These are phyloP conservation scores for Parauchenoglanis ngamensis DNA, from an alignment of 2,797 vertebrate species.

Conservation along the genomic window DNA sequence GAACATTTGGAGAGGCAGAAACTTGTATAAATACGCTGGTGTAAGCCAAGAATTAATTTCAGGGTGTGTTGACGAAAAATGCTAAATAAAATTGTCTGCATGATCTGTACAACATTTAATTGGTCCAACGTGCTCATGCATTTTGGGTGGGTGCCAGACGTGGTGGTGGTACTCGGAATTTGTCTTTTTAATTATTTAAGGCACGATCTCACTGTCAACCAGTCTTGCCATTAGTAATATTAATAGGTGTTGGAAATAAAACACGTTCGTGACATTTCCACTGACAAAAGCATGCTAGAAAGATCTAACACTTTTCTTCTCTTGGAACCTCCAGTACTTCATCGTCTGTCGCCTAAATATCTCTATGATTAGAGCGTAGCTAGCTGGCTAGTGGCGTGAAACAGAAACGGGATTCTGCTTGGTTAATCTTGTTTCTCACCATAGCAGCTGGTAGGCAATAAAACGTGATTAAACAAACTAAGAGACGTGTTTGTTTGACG, in stretches of 20 bases:
- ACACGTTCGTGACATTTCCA: neutral
- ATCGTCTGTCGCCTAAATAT: neutral
- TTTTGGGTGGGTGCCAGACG: conserved; percentile 14
- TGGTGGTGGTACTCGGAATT: conserved; percentile 5
- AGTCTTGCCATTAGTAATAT: neutral
- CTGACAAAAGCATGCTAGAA: neutral
- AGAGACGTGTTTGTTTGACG: neutral
- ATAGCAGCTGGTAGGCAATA: neutral
- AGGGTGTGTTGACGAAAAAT: neutral
- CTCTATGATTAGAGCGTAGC: neutral
- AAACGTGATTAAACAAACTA: neutral
- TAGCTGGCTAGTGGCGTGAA: neutral
- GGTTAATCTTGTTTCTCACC: neutral
- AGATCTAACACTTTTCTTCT: neutral
- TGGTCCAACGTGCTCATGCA: neutral
- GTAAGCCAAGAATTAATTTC: neutral
- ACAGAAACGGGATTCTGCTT: neutral
- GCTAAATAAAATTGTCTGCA: neutral
- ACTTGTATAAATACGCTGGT: too few species aligned
- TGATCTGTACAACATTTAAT: neutral
- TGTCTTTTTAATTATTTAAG: neutral
- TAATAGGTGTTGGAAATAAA: neutral
- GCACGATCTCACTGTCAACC: neutral
- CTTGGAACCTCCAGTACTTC: neutral
- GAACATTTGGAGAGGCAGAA: conserved; percentile 56